Conservation (phyloP, 2,113 vertebrate species). For the Psettodes erumei region DNA sequence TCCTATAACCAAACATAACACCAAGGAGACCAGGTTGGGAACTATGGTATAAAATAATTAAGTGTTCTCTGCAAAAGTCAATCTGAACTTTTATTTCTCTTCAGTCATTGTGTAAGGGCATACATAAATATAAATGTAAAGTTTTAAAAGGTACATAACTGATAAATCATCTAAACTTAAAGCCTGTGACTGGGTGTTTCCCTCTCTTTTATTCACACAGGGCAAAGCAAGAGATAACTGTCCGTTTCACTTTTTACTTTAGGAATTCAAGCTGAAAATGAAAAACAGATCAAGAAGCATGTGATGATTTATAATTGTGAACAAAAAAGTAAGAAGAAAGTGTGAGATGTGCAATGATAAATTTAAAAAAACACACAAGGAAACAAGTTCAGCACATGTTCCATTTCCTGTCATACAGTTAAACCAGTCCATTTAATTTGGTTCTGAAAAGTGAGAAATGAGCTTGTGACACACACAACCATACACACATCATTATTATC, state of each 20-base stretch:
- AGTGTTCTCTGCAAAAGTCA: not conserved
- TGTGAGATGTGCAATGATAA: not conserved
- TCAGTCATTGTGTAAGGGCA: not conserved
- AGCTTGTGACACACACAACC: slow-evolving; percentile 10
- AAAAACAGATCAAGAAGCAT: not conserved
- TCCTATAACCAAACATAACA: too few relatives aligned
- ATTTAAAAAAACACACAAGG: not conserved
- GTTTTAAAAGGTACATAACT: not conserved
- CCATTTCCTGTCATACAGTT: slow-evolving; percentile 2
- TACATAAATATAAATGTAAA: not conserved
- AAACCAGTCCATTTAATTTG: not conserved
- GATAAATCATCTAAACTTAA: not conserved
- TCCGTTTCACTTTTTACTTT: not conserved
- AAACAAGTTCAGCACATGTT: not conserved
- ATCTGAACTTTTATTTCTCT: not conserved
- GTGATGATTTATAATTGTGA: not conserved
- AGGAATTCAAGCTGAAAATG: not conserved
- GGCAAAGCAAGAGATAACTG: too few relatives aligned
- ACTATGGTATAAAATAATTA: not conserved
- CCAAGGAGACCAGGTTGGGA: too few relatives aligned
- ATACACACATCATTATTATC: slow-evolving; percentile 36
- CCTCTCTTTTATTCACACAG: too few relatives aligned
- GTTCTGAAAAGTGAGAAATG: slow-evolving; percentile 31
- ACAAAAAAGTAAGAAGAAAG: not conserved
- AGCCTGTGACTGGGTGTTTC: too few relatives aligned